A percentile compares a stretch with the other conserved stretches of the same genome.
Conservation (phyloP, 2,113 vertebrate species). For the Crypturellus undulatus region DNA sequence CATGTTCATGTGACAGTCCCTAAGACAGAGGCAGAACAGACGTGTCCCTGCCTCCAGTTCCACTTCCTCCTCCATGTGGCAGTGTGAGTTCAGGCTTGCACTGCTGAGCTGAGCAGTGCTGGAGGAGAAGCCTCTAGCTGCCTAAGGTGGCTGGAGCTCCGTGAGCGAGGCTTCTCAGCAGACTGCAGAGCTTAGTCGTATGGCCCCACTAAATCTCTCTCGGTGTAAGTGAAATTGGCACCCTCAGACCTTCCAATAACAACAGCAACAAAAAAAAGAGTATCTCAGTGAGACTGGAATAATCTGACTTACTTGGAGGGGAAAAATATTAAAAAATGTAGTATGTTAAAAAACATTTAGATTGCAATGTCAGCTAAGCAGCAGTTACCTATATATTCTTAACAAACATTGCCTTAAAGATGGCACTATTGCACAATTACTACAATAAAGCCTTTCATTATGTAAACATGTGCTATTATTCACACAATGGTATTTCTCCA, state of each 20-base stretch:
- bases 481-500: neutral
- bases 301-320: neutral
- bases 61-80: neutral
- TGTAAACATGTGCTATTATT: neutral
- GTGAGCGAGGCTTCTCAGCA: neutral
- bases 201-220: neutral
- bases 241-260: neutral
- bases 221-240: neutral
- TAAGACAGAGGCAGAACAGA: neutral
- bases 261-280: neutral
- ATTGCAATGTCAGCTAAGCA: neutral
- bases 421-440: neutral
- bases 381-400: neutral
- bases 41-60: neutral
- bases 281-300: neutral
- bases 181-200: neutral
- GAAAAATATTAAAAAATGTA: neutral
- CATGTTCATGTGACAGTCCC: neutral
- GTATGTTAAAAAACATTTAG: neutral
- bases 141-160: neutral
- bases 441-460: neutral
- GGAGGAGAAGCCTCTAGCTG: neutral
- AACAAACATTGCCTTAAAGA: neutral
- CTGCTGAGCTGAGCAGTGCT: neutral
- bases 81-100: neutral